Percentiles rank a stretch among this genome's conserved stretches.
Evolutionary conservation across 1,140 invertebrate species (phyloP).

Genomic region (Cydia amplana): DNA sequence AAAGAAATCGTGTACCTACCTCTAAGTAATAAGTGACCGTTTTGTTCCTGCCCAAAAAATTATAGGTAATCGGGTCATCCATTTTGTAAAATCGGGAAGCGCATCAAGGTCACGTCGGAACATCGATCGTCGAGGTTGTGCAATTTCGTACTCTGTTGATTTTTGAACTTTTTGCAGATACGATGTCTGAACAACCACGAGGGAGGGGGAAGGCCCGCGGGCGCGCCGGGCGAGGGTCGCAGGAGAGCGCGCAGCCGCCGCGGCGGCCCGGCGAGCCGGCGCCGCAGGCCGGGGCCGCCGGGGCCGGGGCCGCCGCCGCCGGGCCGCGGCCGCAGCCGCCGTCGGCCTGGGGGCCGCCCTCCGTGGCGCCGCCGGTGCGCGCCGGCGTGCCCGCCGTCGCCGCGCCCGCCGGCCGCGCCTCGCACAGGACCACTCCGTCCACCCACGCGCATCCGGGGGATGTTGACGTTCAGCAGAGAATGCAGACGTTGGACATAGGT

Average conservation of each 20-base stretch:
- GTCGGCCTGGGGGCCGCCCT: constrained; percentile 59
- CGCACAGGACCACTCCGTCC: constrained; percentile 53
- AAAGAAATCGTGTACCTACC: background rate
- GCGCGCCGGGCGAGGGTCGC: constrained; percentile 53
- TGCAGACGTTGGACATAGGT: constrained; percentile 63
- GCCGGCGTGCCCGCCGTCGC: constrained; percentile 56
- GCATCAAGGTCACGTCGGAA: background rate
- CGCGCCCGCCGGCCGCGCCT: constrained; percentile 54
- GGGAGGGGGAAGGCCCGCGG: constrained; percentile 56
- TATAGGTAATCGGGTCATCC: background rate
- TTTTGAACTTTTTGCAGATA: background rate
- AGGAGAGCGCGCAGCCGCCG: constrained; percentile 45
- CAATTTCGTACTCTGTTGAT: background rate
- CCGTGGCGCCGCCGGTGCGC: constrained; percentile 55
- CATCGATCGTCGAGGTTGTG: background rate
- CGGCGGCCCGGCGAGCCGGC: constrained; percentile 55
- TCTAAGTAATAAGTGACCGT: background rate
- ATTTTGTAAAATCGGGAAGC: background rate
- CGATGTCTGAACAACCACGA: constrained; percentile 56
- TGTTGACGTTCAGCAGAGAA: constrained; percentile 62
- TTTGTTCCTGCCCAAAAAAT: background rate
- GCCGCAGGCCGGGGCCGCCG: constrained; percentile 38
- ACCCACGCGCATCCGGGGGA: constrained; percentile 68
- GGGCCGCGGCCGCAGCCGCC: constrained; percentile 63
- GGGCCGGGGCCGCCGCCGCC: constrained; percentile 36